A percentile compares a stretch with the other conserved stretches of the same genome.
These are phyloP conservation scores for Papilio helenus DNA, from an alignment of 1,140 invertebrate species.

Conservation along the genomic window DNA sequence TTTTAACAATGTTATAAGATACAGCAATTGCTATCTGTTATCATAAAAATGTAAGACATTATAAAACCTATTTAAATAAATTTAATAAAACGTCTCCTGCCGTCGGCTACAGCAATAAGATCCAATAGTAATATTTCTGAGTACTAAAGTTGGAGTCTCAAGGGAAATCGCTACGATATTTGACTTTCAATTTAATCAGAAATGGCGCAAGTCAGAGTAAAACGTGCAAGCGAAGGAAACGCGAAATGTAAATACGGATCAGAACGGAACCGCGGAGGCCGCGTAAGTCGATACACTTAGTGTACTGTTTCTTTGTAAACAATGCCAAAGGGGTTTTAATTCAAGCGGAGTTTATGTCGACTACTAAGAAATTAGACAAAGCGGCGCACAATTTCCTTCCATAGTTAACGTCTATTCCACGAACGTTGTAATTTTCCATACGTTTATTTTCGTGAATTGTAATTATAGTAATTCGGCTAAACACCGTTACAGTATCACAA, in stretches of 20 bases:
- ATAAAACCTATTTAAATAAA: background rate
- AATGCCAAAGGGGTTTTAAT: constrained; percentile 22
- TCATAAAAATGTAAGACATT: too few relatives aligned
- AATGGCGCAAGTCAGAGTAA: background rate
- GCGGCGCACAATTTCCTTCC: constrained; percentile 11
- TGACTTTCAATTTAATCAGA: constrained; percentile 28
- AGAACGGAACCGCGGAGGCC: constrained; percentile 17
- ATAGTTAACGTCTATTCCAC: constrained; percentile 12
- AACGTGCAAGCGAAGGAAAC: constrained; percentile 32
- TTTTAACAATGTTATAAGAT: background rate
- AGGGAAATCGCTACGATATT: constrained; percentile 13
- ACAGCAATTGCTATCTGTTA: background rate
- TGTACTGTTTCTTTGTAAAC: constrained; percentile 25
- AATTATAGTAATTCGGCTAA: background rate
- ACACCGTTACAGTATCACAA: background rate
- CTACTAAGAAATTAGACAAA: constrained; percentile 28
- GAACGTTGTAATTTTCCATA: background rate
- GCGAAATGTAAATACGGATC: constrained; percentile 12
- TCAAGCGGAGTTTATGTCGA: background rate
- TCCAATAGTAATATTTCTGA: constrained; percentile 6
- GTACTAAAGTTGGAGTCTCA: constrained; percentile 3
- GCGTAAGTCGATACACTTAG: constrained; percentile 7
- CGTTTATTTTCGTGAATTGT: background rate
- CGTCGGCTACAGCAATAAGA: background rate
- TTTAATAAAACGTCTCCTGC: background rate